Conservation (phyloP, 2,888 invertebrate species). For the Trichogramma dendrolimi region DNA sequence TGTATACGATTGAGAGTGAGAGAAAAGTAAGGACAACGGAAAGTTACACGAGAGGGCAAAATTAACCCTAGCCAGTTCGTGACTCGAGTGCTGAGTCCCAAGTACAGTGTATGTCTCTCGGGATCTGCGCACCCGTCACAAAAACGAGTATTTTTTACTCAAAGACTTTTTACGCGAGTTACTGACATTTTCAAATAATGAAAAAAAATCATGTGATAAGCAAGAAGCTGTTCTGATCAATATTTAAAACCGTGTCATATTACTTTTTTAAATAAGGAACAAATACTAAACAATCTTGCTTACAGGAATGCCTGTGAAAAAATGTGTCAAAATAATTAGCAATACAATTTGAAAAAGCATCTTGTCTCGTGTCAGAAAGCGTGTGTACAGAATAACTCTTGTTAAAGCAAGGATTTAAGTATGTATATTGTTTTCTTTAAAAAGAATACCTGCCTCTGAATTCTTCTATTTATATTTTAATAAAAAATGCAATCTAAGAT, state of each 20-base stretch:
- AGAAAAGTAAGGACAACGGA: constrained; percentile 10
- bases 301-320: constrained; percentile 36
- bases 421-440: constrained; percentile 26
- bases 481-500: constrained; percentile 5
- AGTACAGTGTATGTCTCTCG: no score
- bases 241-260: no score
- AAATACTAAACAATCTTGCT: constrained; percentile 24
- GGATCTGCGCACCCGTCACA: no score
- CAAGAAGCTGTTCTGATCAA: no score
- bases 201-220: no score
- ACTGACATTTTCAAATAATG: no score
- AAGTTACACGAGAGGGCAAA: constrained; percentile 17
- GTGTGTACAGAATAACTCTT: constrained; percentile 4
- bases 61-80: neutral
- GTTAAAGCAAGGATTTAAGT: constrained; percentile 10
- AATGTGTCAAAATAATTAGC: constrained; percentile 12
- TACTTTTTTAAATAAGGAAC: no score
- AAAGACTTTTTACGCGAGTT: no score
- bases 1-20: constrained; percentile 13
- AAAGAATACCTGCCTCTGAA: constrained; percentile 29
- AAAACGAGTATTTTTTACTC: no score
- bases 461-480: constrained; percentile 24
- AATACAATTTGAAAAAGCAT: constrained; percentile 18
- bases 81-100: no score
- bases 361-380: constrained; percentile 21